These are phyloP conservation scores for Telmatochromis sp. DNA, from an alignment of 2,113 vertebrate species.

Conservation along the genomic window DNA sequence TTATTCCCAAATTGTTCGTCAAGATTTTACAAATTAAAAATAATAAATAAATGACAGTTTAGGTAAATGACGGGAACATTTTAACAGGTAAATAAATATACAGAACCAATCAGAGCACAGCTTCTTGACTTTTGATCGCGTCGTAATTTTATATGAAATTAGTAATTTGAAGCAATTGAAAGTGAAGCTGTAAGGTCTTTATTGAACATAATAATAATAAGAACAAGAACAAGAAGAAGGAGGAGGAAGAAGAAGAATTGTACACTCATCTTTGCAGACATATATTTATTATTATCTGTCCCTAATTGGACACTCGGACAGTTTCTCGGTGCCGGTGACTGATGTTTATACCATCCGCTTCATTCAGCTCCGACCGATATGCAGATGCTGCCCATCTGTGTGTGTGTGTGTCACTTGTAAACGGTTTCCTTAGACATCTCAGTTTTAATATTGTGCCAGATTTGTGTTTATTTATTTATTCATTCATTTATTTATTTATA, in stretches of 20 bases:
- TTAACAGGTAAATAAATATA: neutral
- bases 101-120: neutral
- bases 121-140: neutral
- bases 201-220: fast-evolving
- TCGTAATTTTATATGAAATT: neutral
- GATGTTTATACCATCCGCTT: constrained; percentile 7
- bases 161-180: neutral
- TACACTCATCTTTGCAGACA: neutral
- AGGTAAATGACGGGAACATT: neutral
- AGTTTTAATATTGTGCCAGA: neutral
- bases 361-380: neutral
- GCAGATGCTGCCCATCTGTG: neutral
- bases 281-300: neutral
- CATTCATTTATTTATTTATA: neutral
- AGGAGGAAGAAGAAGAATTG: neutral
- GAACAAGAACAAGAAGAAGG: fast-evolving
- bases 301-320: neutral
- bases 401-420: neutral
- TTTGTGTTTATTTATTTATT: neutral
- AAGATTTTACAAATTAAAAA: neutral
- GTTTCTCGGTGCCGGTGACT: constrained; percentile 17
- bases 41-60: neutral
- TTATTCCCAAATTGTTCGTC: neutral
- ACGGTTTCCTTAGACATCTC: neutral
- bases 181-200: neutral